phyloP scores from a whole-genome alignment of 2,888 invertebrate genomes.

The Tipula helvola region DNA sequence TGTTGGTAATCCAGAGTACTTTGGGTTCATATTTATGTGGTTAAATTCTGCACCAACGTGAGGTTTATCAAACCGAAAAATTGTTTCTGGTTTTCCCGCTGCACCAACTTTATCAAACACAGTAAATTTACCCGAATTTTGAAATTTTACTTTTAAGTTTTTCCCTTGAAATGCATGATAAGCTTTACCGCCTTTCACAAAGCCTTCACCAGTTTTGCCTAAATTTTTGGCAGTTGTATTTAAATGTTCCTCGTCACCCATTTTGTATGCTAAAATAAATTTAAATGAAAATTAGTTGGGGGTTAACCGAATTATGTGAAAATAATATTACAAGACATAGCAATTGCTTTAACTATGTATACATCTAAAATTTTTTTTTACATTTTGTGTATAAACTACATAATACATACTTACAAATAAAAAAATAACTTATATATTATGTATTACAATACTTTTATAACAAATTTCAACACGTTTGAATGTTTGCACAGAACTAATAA shows the following conservation, averaged over 20 bases:
- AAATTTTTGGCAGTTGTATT: not conserved
- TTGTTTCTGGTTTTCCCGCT: not conserved
- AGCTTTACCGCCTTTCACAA: not conserved
- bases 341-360: too few species aligned
- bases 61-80: not conserved
- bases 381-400: too few species aligned
- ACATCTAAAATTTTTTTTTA: too few species aligned
- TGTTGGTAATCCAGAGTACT: not conserved
- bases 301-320: too few species aligned
- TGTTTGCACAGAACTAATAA: too few species aligned
- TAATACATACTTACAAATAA: too few species aligned
- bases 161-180: not conserved
- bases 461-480: too few species aligned
- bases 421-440: too few species aligned
- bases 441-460: too few species aligned
- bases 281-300: too few species aligned
- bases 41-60: not conserved
- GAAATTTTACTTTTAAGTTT: not conserved
- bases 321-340: too few species aligned
- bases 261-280: not conserved
- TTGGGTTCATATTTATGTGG: not conserved
- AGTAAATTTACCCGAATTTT: not conserved
- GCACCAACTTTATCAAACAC: not conserved
- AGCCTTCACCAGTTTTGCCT: not conserved
- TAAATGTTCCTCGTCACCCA: not conserved